Conservation (phyloP, 1,140 invertebrate genomes). For the Dinothrombium tinctorium region DNA sequence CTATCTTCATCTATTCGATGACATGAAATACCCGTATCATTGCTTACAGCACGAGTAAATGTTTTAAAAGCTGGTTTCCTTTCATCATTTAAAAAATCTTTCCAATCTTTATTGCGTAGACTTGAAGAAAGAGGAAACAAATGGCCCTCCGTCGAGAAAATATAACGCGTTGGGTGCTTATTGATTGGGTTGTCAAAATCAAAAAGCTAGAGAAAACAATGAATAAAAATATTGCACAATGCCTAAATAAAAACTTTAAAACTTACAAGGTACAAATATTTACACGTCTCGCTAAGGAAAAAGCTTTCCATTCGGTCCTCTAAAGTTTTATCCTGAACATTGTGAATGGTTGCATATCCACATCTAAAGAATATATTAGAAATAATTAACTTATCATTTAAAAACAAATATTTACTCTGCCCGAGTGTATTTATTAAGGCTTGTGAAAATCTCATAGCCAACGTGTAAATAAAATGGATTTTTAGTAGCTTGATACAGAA, state of each 20-base stretch:
- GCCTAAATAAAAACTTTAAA: slow-evolving; percentile 8
- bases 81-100: slow-evolving; percentile 10
- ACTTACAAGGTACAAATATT: slow-evolving; percentile 70
- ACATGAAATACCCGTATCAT: slow-evolving; percentile 19
- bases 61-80: neutral
- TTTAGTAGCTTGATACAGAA: slow-evolving; percentile 40
- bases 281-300: slow-evolving; percentile 91
- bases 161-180: slow-evolving; percentile 26
- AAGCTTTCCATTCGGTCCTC: slow-evolving; percentile 98
- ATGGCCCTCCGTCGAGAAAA: slow-evolving; percentile 45
- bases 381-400: neutral
- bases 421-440: slow-evolving; percentile 32
- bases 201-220: slow-evolving; percentile 30
- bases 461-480: slow-evolving; percentile 47
- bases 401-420: slow-evolving; percentile 20
- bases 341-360: slow-evolving; percentile 43
- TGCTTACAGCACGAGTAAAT: neutral
- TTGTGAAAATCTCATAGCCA: slow-evolving; percentile 34
- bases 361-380: slow-evolving; percentile 22
- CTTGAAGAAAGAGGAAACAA: slow-evolving; percentile 30
- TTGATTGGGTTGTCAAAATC: slow-evolving; percentile 39
- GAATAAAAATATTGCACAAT: neutral
- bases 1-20: slow-evolving; percentile 24
- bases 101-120: slow-evolving; percentile 23
- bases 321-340: slow-evolving; percentile 68